Conservation (phyloP, 2,113 vertebrate genomes). For the Oxyruncus cristatus region DNA sequence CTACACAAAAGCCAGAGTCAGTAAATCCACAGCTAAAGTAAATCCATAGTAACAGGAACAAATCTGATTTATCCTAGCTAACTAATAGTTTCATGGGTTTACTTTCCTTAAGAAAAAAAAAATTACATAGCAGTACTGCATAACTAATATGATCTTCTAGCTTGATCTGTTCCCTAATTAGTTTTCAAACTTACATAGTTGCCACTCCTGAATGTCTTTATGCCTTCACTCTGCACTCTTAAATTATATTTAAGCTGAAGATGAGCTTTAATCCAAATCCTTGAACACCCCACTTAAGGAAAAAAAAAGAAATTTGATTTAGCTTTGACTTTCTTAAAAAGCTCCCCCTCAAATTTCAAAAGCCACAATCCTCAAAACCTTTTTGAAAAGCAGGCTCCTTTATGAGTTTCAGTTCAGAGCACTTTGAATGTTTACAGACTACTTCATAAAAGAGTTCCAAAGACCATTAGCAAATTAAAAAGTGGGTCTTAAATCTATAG, state of each 20-base stretch:
- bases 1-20: neutral
- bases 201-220: neutral
- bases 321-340: neutral
- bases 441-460: neutral
- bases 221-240: neutral
- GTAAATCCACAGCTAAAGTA: neutral
- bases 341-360: neutral
- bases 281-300: neutral
- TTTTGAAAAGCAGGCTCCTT: neutral
- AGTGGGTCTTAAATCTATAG: neutral
- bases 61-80: neutral
- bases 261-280: conserved; percentile 2
- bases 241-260: neutral
- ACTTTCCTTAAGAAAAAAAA: neutral
- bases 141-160: neutral
- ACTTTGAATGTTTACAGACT: neutral
- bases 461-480: neutral
- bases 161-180: conserved; percentile 34
- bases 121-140: neutral
- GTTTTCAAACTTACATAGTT: neutral
- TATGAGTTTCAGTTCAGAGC: neutral
- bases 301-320: neutral
- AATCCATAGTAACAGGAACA: neutral
- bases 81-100: neutral
- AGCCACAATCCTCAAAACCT: neutral